Evolutionary conservation across 1,140 invertebrate species (phyloP), one percentile per base, ranked within the genome.

Genomic region (Drosophila hydei): DNA sequence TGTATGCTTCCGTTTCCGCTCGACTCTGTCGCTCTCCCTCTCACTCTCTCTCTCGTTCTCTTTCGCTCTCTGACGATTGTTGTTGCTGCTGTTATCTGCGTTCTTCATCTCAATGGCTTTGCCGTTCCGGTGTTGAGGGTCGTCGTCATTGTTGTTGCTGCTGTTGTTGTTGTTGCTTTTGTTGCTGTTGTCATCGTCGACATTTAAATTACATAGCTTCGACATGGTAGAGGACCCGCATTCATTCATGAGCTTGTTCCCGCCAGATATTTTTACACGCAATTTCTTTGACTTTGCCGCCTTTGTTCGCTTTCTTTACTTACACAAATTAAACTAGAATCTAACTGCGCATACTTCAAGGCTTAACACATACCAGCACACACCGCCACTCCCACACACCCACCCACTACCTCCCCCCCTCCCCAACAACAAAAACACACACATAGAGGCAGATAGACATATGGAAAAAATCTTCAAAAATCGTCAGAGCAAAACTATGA

Each of bases 1-100:
- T 72, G 68, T 77, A 70, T 74, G 70, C 67, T 85, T 85, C 83
- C 81, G 81, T 72, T 88, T 87, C 77, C 81, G 75, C 60, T 51
- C 43, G 72, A 18, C 63, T n/a, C n/a, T 40, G 47, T 79, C 61
- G 16, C 43, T 42, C 18, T 67, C 33, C 30, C 43, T 38, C 54
- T 11, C 25, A 5, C 18, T 72, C 55, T 40, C 36, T 8, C 21
- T 23, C 2, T 16, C 21, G 2, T 18, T 11, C 7, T 33, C 38
- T 0, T 2, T 40, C 36, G n/a, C 36, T 40, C 14, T 40, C 36
- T 9, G n/a, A 6, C 14, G n/a, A 11, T 11, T 40, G n/a, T n/a
- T 42, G 38, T 16, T 16, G 14, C 38, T 16, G 38, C 38, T 33
- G 4, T 8, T 42, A 42, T 42, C 38, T 42, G n/a, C 38, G 7